These are phyloP conservation scores for Lycocerus yunnanus DNA, from an alignment of 2,888 invertebrate genomes.

Conservation along the genomic window DNA sequence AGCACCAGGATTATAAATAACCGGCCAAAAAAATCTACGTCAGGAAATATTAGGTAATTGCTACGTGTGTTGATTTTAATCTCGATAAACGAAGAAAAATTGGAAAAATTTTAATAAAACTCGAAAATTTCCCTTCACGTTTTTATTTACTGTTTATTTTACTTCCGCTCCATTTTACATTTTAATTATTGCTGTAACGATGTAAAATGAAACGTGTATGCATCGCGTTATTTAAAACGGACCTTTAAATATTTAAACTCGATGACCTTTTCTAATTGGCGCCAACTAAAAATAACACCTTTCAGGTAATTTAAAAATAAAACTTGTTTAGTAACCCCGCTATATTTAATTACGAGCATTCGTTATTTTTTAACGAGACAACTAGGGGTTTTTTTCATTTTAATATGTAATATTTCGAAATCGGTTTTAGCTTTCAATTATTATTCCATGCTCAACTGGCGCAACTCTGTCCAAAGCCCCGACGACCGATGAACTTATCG, in stretches of 20 bases:
- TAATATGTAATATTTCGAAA: no score
- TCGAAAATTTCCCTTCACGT: background rate
- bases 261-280: conserved; percentile 4
- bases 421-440: background rate
- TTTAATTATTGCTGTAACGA: background rate
- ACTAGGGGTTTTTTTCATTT: background rate
- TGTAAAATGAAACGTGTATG: background rate
- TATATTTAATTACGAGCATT: conserved; percentile 6
- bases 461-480: background rate
- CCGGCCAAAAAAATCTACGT: background rate
- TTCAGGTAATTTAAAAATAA: conserved; percentile 14
- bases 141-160: background rate
- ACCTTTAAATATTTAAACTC: background rate
- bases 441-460: background rate
- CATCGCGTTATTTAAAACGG: background rate
- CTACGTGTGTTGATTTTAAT: background rate
- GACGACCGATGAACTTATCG: background rate
- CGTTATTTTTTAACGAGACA: background rate
- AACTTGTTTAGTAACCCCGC: conserved; percentile 6
- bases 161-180: background rate
- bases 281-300: conserved; percentile 13
- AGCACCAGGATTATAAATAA: background rate
- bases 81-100: background rate
- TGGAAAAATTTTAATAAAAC: background rate
- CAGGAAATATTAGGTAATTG: background rate